Evolutionary conservation across 2,888 invertebrate species (phyloP), one percentile per base, ranked within the genome.

Genomic region (Hirtodrosophila confusa): DNA sequence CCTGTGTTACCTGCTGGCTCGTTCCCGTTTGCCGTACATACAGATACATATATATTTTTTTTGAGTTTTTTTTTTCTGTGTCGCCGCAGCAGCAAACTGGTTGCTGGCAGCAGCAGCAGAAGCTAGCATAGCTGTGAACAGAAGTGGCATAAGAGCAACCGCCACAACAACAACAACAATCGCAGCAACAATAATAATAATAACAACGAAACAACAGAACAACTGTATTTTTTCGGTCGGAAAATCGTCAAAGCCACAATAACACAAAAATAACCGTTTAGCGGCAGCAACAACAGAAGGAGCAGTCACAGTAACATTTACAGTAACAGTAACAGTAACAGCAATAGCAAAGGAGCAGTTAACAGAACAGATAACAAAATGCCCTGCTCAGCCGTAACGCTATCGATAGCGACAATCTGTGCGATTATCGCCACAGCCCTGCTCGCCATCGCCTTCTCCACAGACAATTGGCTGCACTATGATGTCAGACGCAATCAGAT

Each of bases 381-480:
- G 97, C 97, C 97, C 93, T 97, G 97, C 93, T 97, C 97, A 90
- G 97, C 98, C 90, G 96, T 98, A 91, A 97, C 97, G 91, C 94
- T 98, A 92, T 98, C 97, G 92, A 94, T 98, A 93, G 98, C 98
- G 89, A 98, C 98, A 90, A 97, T 98, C 92, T 96, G 97, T 91
- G 97, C 98, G 91, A 97, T 98, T 92, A 95, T 98, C 91, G 97
- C 98, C 89, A 96, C 98, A 90, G 97, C 97, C 76, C 93, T 98
- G 90, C 94, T 98, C 92, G 95, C 97, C 89, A 97, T 98, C 92
- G 97, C 98, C 89, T 98, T 98, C 93, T 95, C 97, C 87, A 98
- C 98, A 91, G 98, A 98, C 93, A 98, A 98, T 94, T 98, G 98
- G 98, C 94, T 97, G 89, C 96, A 96, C 91, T 96, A 97, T 89